Evolutionary conservation across 2,888 invertebrate species (phyloP), one percentile per base, ranked within the genome.

Genomic region (Aleiodes leptofemur): DNA sequence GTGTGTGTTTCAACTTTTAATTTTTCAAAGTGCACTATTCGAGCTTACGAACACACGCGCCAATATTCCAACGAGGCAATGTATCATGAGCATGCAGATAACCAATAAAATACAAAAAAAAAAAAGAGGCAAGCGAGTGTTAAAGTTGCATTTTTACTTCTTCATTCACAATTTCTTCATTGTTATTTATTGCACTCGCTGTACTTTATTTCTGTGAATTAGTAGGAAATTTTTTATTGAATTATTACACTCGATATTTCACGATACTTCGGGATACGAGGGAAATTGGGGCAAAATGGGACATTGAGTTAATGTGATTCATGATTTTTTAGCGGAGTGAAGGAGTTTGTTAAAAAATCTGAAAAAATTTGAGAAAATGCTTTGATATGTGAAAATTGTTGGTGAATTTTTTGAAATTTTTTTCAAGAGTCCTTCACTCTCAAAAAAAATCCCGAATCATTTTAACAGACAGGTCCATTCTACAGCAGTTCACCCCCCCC

Each of bases 1-100:
- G n/a, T 43, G 43, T 14, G n/a, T 43, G 4, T 34, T 38, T 61
- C 59, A 11, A 55, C 34, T 61, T 61, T 61, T 43, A 61, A 61
- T 61, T 61, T 61, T 61, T 31, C 6, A 16, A n/a, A 55, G 55
- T 55, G 43, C 43, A 9, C 9, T 43, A 8, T 7, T 43, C 7
- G 43, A 43, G 8, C 7, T 43, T 43, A 8, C 43, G 11, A 11
- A 9, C 8, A 31, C 23, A 56, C 23, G 16, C 7, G 16, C 56
- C 9, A 23, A 23, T 23, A 56, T 57, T 57, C 31, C 9, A 9
- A 31, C 11, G 4, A 31, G 13, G 31, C 57, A 29, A 57, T 57
- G 57, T 31, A 57, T 57, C 57, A 57, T 57, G 57, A n/a, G 11
- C 4, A 56, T 56, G 23, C 57, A 14, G 31, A 57, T 31, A 29